Base-by-base conservation (phyloP, 1,140 invertebrate genomes). In the Apis cerana region DNA sequence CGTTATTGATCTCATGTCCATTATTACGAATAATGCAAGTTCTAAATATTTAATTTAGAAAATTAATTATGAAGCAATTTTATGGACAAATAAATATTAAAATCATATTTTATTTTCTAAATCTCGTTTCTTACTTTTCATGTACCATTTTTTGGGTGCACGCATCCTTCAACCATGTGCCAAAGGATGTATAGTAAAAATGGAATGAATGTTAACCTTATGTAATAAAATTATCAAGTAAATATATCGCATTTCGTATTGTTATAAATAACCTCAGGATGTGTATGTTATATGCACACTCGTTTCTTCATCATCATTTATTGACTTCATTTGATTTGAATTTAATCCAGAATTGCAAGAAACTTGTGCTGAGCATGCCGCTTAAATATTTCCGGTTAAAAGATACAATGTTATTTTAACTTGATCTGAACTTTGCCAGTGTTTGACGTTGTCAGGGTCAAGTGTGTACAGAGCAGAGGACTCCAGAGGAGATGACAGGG, bases 351-450 rank as follows among this genome's bases (percentile, higher is more conserved):
- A 59, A 48, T 67, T 82, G 56, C 33, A 80, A 58, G 23, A 62
- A 80, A 72, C 43, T 72, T 85, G 77, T 85, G 67, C 83, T 77
- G 86, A 90, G 85, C 86, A 90, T 88, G 68, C 62, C 75, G 90
- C 88, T 91, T 92, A 91, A 93, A 93, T 91, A 90, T 92, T 93
- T 93, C 91, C 91, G 91, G 92, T 94, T 93, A 91, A 91, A 71
- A 92, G 90, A 92, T 80, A 91, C 88, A 92, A 90, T 88, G 85
- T 91, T 90, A 91, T 94, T 43, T 94, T 95, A 94, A 95, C 94
- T 94, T 94, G 91, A 94, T 94, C 94, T 95, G 94, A 95, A 94
- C 94, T 95, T 95, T 94, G 94, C 94, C 94, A 95, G 94, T 95
- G 94, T 94, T 94, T 94, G 94, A 94, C 94, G 94, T 95, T 95